Conservation (phyloP, 2,113 vertebrate genomes). For the Morone chrysops region DNA sequence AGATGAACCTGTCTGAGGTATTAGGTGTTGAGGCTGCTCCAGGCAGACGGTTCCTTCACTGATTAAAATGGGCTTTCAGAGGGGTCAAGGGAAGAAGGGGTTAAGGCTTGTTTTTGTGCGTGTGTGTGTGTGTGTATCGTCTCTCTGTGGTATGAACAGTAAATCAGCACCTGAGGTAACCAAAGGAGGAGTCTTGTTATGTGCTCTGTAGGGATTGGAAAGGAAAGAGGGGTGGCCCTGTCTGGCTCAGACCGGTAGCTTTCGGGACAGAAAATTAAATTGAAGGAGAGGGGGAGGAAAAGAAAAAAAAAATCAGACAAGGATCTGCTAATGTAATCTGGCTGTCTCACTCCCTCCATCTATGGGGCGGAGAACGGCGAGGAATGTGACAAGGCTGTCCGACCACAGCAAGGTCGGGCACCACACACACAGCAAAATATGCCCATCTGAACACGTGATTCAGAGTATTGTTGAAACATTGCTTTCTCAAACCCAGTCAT, state of each 20-base stretch:
- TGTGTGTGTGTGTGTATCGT: conserved; percentile 15
- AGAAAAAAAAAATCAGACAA: conserved; percentile 39
- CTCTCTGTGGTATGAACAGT: conserved; percentile 60
- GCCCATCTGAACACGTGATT: background rate
- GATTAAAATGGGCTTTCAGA: conserved; percentile 66
- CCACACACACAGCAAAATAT: background rate
- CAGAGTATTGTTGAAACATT: background rate
- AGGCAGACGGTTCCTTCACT: conserved; percentile 30
- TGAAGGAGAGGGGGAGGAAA: background rate
- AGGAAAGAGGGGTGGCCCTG: conserved; percentile 1
- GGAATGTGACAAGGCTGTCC: conserved; percentile 12
- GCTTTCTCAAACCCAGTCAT: background rate
- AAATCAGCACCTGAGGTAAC: conserved; percentile 62
- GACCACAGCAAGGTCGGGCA: background rate
- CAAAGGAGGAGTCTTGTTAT: conserved; percentile 38
- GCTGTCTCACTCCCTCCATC: conserved; percentile 15
- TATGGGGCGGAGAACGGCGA: conserved; percentile 11
- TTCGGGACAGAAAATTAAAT: conserved; percentile 43
- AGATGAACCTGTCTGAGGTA: conserved; percentile 66
- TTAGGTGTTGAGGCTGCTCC: conserved; percentile 54
- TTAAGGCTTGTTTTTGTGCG: conserved; percentile 9
- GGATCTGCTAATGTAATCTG: conserved; percentile 65
- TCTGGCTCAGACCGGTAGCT: conserved; percentile 31
- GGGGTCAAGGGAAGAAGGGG: background rate
- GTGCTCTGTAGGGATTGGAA: conserved; percentile 20